Evolutionary conservation across 2,888 invertebrate genomes (phyloP), one percentile per base, ranked within the genome.

Genomic region (Meteorus cinctellus): DNA sequence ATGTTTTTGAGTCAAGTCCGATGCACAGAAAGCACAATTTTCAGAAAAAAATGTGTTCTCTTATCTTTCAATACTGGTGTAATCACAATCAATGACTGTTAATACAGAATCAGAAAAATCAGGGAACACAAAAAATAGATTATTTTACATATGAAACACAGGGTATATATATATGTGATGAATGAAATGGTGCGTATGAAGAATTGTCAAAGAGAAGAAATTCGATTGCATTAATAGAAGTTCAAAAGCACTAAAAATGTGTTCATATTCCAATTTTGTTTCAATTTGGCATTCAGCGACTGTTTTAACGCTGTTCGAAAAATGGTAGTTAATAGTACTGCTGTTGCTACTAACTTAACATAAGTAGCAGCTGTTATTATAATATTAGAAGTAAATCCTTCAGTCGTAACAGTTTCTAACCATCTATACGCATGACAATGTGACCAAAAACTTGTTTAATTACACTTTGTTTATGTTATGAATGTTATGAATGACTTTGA

Each of bases 211-310:
- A 2, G 8, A 2, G 12, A 41, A 41, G 12, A 2, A 41, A 34
- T 34, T 34, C 12, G 41, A 8, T 41, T 41, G 41, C 41, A 41
- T 41, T 12, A 2, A 41, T 41, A 14, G 14, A 27, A n/a, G 10
- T 41, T 65, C 2, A 34, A 19, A 34, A 36, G n/a, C 19, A 63
- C 3, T 27, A 45, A 68, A 68, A 19, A 62, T 69, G 63, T 24
- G 45, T 62, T 75, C 8, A 8, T 63, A 60, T 48, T 72, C n/a
- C 45, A 62, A 8, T 34, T 59, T 74, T 80, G 77, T 81, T 65
- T 81, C 70, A 85, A 85, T 88, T 88, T 88, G 88, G 88, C 88
- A 87, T 87, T 86, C 74, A 55, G 85, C 84, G 83, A 86, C 85
- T 74, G 71, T 36, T 75, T 24, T 2, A 55, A 79, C 76, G 80